Base-by-base conservation (phyloP, 2,888 invertebrate genomes). In the Cremastinae sp. region DNA sequence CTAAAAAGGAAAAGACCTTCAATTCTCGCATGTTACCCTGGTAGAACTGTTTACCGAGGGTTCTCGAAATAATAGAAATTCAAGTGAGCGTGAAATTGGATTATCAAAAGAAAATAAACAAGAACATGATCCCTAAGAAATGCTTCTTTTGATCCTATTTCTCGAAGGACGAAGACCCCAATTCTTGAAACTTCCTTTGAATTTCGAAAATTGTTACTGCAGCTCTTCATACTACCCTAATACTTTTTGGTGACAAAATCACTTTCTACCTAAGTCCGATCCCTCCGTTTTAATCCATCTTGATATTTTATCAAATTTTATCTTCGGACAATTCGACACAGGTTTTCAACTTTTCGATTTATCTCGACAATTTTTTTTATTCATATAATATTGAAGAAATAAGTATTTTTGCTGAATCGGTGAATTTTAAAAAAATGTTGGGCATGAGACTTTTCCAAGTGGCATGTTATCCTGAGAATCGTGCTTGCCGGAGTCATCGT, bases 401-500 rank as follows among this genome's bases (percentile, higher is more conserved):
- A 28, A 47, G 16, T 9, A 35, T n/a, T n/a, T n/a, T n/a, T n/a
- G n/a, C n/a, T n/a, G n/a, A n/a, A n/a, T n/a, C n/a, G n/a, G n/a
- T n/a, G n/a, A n/a, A n/a, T n/a, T n/a, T n/a, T n/a, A n/a, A n/a
- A n/a, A n/a, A n/a, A n/a, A n/a, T n/a, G n/a, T n/a, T n/a, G n/a
- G n/a, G n/a, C n/a, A n/a, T n/a, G n/a, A 61, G 7, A 62, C 53
- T 56, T 55, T 35, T 62, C 51, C 53, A 5, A 9, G 12, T 39
- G 20, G 64, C 43, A 73, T 80, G 53, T 12, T 76, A 20, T 43
- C 82, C 78, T 75, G 56, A 37, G 56, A 78, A 20, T 43, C 43
- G 56, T 79, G 78, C 80, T 83, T 83, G 80, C 78, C 16, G 51
- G 51, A 53, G 66, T 78, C 78, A 64, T 79, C 28, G 28, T 28